A percentile compares a stretch with the other conserved stretches of the same genome.
These are phyloP conservation scores for Cyphomyrus discorhynchus DNA, from an alignment of 2,113 vertebrate genomes.

Conservation along the genomic window DNA sequence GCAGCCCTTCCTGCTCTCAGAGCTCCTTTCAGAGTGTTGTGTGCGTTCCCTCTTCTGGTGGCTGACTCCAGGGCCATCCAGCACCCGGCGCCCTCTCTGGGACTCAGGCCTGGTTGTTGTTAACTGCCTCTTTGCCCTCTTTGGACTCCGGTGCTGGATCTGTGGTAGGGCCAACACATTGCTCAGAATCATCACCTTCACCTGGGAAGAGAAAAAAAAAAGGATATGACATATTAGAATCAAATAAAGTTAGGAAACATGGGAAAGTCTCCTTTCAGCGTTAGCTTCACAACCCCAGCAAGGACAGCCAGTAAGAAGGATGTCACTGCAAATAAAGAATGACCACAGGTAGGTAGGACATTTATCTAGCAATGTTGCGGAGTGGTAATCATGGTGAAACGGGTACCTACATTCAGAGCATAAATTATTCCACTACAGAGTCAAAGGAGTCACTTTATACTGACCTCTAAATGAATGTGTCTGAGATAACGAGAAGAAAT, in stretches of 20 bases:
- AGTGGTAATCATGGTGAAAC: neutral
- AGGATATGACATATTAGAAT: neutral
- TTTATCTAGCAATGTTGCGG: neutral
- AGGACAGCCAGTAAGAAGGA: neutral
- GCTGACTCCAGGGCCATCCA: neutral
- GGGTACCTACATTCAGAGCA: neutral
- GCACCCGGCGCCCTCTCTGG: neutral
- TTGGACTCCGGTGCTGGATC: conserved; percentile 23
- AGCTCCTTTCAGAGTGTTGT: neutral
- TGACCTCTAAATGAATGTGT: neutral
- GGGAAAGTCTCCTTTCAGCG: neutral
- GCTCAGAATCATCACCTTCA: conserved; percentile 30
- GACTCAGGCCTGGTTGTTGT: conserved; percentile 18
- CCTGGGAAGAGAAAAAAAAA: conserved; percentile 11
- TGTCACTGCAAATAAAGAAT: neutral
- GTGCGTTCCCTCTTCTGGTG: neutral
- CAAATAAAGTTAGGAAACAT: neutral
- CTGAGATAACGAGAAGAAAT: neutral
- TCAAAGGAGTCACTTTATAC: neutral
- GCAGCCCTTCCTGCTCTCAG: neutral
- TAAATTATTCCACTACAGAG: neutral
- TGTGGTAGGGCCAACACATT: conserved; percentile 24
- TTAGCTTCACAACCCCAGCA: neutral
- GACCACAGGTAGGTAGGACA: neutral
- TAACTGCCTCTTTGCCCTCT: conserved; percentile 30